These are phyloP conservation scores for Aurelia sp. DNA, from an alignment of 30 jellyfish, hydroid and myxozoan species.

Conservation along the genomic window DNA sequence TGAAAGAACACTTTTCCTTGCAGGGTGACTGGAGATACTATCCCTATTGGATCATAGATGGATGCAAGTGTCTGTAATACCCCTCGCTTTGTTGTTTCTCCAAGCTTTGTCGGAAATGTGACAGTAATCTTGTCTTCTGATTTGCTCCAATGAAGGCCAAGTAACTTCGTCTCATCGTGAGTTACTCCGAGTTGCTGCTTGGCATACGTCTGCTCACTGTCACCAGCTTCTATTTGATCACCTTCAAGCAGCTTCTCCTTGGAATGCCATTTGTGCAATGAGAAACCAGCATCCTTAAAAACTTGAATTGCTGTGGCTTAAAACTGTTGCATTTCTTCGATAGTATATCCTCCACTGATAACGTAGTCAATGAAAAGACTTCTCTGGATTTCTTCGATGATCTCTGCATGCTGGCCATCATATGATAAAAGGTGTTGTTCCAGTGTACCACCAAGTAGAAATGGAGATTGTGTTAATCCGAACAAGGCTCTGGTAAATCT, in stretches of 20 bases:
- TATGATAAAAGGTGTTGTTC: conserved; percentile 23
- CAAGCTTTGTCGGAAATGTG: background rate
- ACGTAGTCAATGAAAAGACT: conserved; percentile 73
- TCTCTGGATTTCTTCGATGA: conserved; percentile 39
- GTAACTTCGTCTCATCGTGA: background rate
- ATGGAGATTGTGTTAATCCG: conserved; percentile 52
- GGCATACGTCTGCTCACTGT: conserved; percentile 47
- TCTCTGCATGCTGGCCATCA: conserved; percentile 7
- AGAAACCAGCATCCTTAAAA: conserved; percentile 65
- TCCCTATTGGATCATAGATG: conserved; percentile 3
- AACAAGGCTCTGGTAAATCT: conserved; percentile 64
- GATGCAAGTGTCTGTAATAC: background rate
- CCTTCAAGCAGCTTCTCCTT: conserved; percentile 42
- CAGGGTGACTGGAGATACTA: conserved; percentile 61
- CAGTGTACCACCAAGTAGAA: too few species aligned
- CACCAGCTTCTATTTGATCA: background rate
- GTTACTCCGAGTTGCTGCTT: conserved; percentile 12
- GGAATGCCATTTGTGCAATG: conserved; percentile 79
- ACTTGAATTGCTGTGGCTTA: conserved; percentile 30
- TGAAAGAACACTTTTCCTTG: conserved; percentile 43
- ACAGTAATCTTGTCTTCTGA: background rate
- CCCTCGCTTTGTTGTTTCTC: background rate
- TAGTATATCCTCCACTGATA: conserved; percentile 53
- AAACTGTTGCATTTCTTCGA: conserved; percentile 28
- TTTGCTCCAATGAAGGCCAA: background rate